Conservation (phyloP, 1,140 invertebrate species). For the Microplitis mediator region DNA sequence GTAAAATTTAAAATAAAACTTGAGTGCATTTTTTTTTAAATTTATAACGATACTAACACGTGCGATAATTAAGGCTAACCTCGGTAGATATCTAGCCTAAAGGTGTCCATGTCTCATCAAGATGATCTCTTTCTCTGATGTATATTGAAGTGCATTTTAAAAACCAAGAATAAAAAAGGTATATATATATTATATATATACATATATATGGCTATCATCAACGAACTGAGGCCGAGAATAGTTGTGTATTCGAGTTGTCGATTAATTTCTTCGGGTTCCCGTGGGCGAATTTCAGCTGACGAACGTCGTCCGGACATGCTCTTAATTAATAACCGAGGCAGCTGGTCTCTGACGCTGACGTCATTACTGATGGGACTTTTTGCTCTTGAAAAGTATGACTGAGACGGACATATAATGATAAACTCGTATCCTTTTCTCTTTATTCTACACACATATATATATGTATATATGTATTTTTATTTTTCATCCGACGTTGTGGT, state of each 20-base stretch:
- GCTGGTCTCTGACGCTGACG: constrained; percentile 48
- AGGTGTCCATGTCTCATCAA: too few relatives aligned
- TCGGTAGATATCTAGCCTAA: too few relatives aligned
- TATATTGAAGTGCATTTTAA: too few relatives aligned
- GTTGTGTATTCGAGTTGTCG: constrained; percentile 19
- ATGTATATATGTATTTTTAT: not conserved
- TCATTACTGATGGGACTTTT: constrained; percentile 53
- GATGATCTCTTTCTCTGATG: too few relatives aligned
- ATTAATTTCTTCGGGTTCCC: constrained; percentile 49
- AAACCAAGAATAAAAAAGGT: too few relatives aligned
- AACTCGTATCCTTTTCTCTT: not conserved
- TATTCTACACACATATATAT: not conserved
- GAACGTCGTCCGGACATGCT: constrained; percentile 44
- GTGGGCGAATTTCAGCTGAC: constrained; percentile 47
- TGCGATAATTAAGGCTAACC: too few relatives aligned
- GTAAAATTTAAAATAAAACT: too few relatives aligned
- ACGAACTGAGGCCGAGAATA: too few relatives aligned
- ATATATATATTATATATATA: too few relatives aligned
- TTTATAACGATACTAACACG: too few relatives aligned
- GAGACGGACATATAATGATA: constrained; percentile 1
- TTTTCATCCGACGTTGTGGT: not conserved
- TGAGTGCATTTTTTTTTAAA: too few relatives aligned
- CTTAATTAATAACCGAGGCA: constrained; percentile 58
- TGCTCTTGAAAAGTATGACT: not conserved
- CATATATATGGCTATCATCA: too few relatives aligned